Conservation (phyloP, 2,888 invertebrate genomes). For the Nysson spinosus region DNA sequence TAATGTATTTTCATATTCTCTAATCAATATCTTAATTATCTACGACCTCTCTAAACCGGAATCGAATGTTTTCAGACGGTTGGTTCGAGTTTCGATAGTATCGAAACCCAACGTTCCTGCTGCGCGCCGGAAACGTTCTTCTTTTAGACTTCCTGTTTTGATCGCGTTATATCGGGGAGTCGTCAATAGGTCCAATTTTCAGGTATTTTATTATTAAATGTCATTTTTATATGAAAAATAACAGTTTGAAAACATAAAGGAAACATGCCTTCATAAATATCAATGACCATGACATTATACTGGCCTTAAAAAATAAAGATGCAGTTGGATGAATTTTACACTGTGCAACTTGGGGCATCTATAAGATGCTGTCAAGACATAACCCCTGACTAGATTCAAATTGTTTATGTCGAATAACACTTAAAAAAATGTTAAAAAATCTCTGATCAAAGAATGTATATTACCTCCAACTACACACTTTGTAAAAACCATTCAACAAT, state of each 20-base stretch:
- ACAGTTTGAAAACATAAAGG: not conserved
- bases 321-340: constrained; percentile 37
- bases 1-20: no score
- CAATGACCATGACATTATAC: not conserved
- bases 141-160: constrained; percentile 60
- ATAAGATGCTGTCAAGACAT: constrained; percentile 28
- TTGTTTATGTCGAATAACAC: constrained; percentile 11
- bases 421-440: not conserved
- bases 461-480: no score
- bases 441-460: no score
- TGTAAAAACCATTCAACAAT: constrained; percentile 2
- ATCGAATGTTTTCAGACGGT: not conserved
- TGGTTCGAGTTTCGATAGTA: constrained; percentile 46
- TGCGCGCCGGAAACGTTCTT: constrained; percentile 51
- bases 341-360: constrained; percentile 3
- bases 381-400: constrained; percentile 31
- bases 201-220: constrained; percentile 37
- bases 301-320: constrained; percentile 17
- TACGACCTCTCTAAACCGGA: not conserved
- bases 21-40: no score
- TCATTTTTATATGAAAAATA: constrained; percentile 32
- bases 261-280: not conserved
- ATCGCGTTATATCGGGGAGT: constrained; percentile 44
- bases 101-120: constrained; percentile 19
- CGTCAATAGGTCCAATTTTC: constrained; percentile 49